These are phyloP conservation scores for Tiphia femorata DNA, from an alignment of 2,888 invertebrate genomes.

Conservation along the genomic window DNA sequence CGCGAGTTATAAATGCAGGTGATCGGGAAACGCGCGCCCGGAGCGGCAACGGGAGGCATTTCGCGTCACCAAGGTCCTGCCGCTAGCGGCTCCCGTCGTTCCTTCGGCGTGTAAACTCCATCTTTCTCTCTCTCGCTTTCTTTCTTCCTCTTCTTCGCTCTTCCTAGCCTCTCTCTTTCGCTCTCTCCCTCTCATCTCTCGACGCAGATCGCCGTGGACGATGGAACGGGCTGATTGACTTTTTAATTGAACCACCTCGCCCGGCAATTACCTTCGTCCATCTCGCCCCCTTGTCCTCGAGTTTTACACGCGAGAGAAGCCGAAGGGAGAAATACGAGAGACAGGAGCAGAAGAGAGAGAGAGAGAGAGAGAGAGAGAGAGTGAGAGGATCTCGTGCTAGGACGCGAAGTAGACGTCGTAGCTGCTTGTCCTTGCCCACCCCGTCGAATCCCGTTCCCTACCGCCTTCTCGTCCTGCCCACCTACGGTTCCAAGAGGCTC, in stretches of 20 bases:
- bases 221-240: conserved; percentile 62
- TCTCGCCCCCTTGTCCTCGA: conserved; percentile 24
- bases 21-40: conserved; percentile 18
- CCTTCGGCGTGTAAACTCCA: no score
- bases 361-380: no score
- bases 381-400: no score
- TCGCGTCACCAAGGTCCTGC: conserved; percentile 10
- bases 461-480: not conserved
- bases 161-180: conserved; percentile 4
- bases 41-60: conserved; percentile 26
- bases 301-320: conserved; percentile 8
- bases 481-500: not conserved
- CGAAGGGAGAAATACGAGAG: no score
- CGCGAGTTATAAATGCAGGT: conserved; percentile 7
- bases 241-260: conserved; percentile 65
- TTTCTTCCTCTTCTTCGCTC: not conserved
- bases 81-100: no score
- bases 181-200: conserved; percentile 7
- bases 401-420: no score
- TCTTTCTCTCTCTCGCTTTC: not conserved
- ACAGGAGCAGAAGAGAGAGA: no score
- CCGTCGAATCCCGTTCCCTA: not conserved
- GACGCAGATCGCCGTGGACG: conserved; percentile 15
- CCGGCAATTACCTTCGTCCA: conserved; percentile 57
- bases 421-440: not conserved